Evolutionary conservation across 2,888 invertebrate genomes (phyloP).

Genomic region (Argynnis bischoffii): DNA sequence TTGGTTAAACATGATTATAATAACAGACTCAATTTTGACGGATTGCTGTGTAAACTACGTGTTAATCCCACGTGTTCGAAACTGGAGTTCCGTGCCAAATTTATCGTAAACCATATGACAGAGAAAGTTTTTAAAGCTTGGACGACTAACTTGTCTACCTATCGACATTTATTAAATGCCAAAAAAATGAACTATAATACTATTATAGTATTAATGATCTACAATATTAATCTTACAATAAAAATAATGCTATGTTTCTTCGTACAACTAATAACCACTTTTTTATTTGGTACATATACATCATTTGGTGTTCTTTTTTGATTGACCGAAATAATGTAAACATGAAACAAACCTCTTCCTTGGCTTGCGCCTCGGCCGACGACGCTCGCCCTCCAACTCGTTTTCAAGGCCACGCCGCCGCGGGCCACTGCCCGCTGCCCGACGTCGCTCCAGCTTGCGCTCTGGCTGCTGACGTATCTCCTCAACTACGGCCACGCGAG

Average conservation of each 20-base stretch:
- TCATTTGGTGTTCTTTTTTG: neutral
- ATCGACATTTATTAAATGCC: neutral
- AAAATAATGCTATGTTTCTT: neutral
- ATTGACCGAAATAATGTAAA: constrained; percentile 4
- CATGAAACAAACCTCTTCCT: constrained; percentile 57
- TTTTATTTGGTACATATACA: neutral
- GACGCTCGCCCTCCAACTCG: constrained; percentile 69
- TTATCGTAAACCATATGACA: neutral
- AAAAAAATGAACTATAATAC: too few species aligned
- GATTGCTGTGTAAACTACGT: constrained; percentile 5
- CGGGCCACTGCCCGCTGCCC: constrained; percentile 54
- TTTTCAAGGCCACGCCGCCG: constrained; percentile 67
- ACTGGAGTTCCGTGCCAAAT: constrained; percentile 19
- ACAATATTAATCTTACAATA: neutral
- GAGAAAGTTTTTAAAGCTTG: constrained; percentile 1
- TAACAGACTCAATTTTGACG: constrained; percentile 13
- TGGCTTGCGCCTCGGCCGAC: constrained; percentile 63
- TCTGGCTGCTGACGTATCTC: constrained; percentile 54
- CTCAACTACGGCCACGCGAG: constrained; percentile 65
- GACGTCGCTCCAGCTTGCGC: constrained; percentile 65
- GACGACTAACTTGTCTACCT: neutral
- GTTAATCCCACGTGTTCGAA: constrained; percentile 14
- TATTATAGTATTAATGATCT: too few species aligned
- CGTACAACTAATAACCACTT: neutral
- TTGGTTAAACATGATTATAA: neutral